Conservation (phyloP, 2,888 invertebrate genomes). For the Drosophila greeni region DNA sequence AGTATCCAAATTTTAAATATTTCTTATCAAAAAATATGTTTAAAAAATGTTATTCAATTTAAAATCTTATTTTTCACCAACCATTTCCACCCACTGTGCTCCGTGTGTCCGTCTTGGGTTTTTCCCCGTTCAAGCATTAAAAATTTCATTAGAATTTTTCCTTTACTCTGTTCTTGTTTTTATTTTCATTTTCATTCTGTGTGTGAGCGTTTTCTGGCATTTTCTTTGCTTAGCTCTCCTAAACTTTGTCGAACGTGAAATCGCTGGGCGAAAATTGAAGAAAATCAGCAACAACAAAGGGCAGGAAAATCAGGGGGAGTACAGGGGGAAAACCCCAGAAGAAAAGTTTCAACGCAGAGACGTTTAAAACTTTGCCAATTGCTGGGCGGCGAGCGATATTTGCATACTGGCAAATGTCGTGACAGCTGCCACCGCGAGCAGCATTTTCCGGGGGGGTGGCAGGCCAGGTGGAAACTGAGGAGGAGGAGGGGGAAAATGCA, state of each 20-base stretch:
- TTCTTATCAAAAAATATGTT: no score
- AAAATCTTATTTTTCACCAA: no score
- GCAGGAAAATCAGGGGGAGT: conserved; percentile 8
- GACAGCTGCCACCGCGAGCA: conserved; percentile 31
- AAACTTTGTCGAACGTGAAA: conserved; percentile 78
- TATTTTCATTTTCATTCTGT: conserved; percentile 19
- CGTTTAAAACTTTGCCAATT: conserved; percentile 56
- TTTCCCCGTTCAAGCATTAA: conserved; percentile 23
- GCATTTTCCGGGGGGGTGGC: conserved; percentile 2
- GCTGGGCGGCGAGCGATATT: conserved; percentile 44
- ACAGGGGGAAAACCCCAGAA: background rate
- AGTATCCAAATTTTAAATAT: background rate
- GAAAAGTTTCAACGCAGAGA: conserved; percentile 51
- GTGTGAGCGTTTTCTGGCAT: conserved; percentile 36
- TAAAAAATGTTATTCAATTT: no score
- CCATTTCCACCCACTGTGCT: conserved; percentile 16
- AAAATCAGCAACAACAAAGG: conserved; percentile 48
- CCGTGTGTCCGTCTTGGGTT: background rate
- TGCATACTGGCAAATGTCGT: conserved; percentile 65
- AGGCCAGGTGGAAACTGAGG: conserved; percentile 1
- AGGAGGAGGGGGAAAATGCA: conserved; percentile 19
- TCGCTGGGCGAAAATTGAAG: conserved; percentile 76
- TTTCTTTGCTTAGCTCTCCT: conserved; percentile 78
- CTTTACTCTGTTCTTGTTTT: conserved; percentile 24
- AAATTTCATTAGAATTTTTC: conserved; percentile 64